Percentiles rank a stretch among this genome's conserved stretches.
These are phyloP conservation scores for Chirona hameri DNA, from an alignment of 2,888 invertebrate species.

Conservation along the genomic window DNA sequence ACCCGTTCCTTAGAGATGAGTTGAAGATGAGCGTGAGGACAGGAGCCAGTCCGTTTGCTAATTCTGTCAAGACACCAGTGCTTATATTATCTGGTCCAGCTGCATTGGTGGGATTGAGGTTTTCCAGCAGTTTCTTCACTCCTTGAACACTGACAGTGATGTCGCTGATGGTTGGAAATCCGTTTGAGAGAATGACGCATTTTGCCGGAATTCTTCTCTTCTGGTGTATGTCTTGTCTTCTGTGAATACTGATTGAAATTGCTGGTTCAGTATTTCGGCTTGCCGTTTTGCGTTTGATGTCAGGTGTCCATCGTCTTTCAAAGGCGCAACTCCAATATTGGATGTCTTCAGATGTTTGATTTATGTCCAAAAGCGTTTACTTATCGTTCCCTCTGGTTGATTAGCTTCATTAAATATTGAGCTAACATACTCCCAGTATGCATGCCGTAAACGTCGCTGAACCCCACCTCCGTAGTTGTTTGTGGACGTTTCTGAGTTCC, in stretches of 20 bases:
- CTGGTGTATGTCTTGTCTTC: background rate
- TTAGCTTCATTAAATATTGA: too few species aligned
- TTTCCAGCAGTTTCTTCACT: background rate
- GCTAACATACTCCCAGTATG: too few species aligned
- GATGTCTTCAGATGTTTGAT: background rate
- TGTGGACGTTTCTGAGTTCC: background rate
- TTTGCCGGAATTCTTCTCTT: background rate
- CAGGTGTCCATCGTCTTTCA: background rate
- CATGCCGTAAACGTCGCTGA: too few species aligned
- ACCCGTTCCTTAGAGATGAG: background rate
- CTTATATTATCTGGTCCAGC: background rate
- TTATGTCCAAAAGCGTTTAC: background rate
- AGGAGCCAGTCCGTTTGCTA: background rate
- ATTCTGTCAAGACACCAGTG: background rate
- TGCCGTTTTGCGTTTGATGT: background rate
- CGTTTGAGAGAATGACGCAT: background rate
- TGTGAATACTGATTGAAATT: background rate
- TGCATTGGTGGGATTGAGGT: background rate
- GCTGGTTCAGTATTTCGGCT: background rate
- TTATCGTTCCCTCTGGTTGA: background rate
- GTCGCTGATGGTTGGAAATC: background rate
- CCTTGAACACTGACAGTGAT: background rate
- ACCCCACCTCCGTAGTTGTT: background rate
- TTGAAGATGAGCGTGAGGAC: background rate
- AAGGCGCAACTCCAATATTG: background rate